phyloP scores from a whole-genome alignment of 1,140 invertebrate genomes.

The Oscheius sp. region DNA sequence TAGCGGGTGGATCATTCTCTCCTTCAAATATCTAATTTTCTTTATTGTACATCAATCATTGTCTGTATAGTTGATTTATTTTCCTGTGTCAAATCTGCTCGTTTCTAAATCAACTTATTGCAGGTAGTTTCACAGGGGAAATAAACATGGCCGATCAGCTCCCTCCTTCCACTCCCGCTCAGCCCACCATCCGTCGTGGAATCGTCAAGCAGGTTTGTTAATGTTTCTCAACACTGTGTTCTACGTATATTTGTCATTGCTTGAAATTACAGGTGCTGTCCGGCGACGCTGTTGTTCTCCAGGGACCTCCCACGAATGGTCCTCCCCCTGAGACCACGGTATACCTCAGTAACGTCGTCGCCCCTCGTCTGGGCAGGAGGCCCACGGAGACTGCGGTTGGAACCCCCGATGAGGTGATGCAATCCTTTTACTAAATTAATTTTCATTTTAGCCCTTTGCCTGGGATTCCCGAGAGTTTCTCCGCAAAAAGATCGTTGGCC shows the following conservation, averaged over 20 bases:
- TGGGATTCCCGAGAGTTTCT: constrained; percentile 94
- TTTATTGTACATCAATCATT: no score
- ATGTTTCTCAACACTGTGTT: neutral
- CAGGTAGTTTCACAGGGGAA: neutral
- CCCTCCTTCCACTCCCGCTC: constrained; percentile 1
- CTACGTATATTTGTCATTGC: neutral
- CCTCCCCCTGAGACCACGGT: constrained; percentile 81
- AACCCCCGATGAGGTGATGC: constrained; percentile 43
- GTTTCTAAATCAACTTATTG: neutral
- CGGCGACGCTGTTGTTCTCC: constrained; percentile 82
- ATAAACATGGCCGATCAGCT: constrained; percentile 12
- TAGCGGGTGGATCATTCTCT: no score
- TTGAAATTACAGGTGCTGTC: constrained; percentile 73
- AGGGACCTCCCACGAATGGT: constrained; percentile 73
- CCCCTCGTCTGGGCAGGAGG: constrained; percentile 81
- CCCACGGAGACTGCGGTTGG: constrained; percentile 68
- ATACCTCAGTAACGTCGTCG: constrained; percentile 81
- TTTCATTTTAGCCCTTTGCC: constrained; percentile 73
- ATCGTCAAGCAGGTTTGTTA: constrained; percentile 8
- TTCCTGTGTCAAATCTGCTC: neutral
- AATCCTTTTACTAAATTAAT: constrained; percentile 20
- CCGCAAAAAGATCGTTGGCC: constrained; percentile 83
- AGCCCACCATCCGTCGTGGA: constrained; percentile 17
- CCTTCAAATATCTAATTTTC: no score
- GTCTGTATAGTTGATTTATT: no score